A percentile compares a stretch with the other conserved stretches of the same genome.
Evolutionary conservation across 2,888 invertebrate species (phyloP).

Genomic region (Plagodis dolabraria): DNA sequence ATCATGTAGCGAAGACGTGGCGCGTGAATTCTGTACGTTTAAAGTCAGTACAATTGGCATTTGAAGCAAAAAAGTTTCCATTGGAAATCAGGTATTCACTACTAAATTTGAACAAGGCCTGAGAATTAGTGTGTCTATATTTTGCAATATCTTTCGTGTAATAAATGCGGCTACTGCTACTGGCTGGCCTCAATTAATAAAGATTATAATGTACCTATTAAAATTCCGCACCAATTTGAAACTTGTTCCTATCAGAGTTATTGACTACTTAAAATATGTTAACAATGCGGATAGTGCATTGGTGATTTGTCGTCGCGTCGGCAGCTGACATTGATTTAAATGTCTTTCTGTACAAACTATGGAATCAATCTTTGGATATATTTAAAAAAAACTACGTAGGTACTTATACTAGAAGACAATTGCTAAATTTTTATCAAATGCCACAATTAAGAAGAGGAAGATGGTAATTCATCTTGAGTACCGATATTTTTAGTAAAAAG

Average conservation of each 20-base stretch:
- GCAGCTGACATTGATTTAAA: too few relatives aligned
- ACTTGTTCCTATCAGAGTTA: conserved; percentile 21
- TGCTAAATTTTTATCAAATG: too few relatives aligned
- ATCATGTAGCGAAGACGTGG: too few relatives aligned
- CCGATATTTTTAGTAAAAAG: too few relatives aligned
- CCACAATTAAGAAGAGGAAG: too few relatives aligned
- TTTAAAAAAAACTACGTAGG: too few relatives aligned
- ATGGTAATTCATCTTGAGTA: too few relatives aligned
- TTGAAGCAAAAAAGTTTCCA: conserved; percentile 17
- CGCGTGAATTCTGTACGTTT: too few relatives aligned
- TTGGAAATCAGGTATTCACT: conserved; percentile 39
- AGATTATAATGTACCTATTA: conserved; percentile 59
- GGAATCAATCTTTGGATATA: too few relatives aligned
- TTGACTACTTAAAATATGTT: not conserved
- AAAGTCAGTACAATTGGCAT: not conserved
- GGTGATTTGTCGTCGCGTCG: too few relatives aligned
- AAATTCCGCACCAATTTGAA: conserved; percentile 43
- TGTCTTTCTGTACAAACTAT: too few relatives aligned
- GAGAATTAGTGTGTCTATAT: conserved; percentile 52
- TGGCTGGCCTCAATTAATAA: conserved; percentile 75
- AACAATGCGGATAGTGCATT: not conserved
- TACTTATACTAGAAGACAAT: too few relatives aligned
- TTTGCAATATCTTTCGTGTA: conserved; percentile 52
- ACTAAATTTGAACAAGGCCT: conserved; percentile 41
- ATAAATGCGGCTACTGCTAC: conserved; percentile 67